These are phyloP conservation scores for Hesperophylax magnus DNA, from an alignment of 1,140 invertebrate genomes.

Conservation along the genomic window DNA sequence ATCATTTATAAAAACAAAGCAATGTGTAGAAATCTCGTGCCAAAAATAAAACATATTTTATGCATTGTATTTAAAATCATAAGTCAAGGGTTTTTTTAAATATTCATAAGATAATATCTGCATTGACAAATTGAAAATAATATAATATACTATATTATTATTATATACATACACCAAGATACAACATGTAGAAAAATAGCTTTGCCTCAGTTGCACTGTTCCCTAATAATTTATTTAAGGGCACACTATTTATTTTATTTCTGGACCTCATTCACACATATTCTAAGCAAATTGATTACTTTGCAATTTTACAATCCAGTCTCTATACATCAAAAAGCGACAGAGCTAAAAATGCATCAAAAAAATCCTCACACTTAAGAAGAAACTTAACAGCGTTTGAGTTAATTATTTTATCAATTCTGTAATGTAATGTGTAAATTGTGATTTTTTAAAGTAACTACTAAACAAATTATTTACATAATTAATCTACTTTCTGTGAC, in stretches of 20 bases:
- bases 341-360: background rate
- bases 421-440: too few relatives aligned
- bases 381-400: background rate
- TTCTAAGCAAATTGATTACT: background rate
- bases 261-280: conserved; percentile 2
- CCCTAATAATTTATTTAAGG: conserved; percentile 19
- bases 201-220: conserved; percentile 37
- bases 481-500: too few relatives aligned
- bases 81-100: background rate
- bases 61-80: background rate
- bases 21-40: too few relatives aligned
- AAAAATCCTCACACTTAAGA: background rate
- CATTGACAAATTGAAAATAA: background rate
- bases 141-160: background rate
- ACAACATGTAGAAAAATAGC: conserved; percentile 49
- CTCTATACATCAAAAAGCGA: conserved; percentile 1
- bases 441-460: too few relatives aligned
- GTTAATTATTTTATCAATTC: background rate
- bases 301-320: background rate
- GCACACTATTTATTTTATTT: background rate
- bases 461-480: too few relatives aligned
- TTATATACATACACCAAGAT: conserved; percentile 37
- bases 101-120: conserved; percentile 9
- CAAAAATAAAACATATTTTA: too few relatives aligned
- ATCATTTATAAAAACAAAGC: too few relatives aligned